These are phyloP conservation scores for Montifringilla adamsi DNA, from an alignment of 2,113 vertebrate species.

Conservation along the genomic window DNA sequence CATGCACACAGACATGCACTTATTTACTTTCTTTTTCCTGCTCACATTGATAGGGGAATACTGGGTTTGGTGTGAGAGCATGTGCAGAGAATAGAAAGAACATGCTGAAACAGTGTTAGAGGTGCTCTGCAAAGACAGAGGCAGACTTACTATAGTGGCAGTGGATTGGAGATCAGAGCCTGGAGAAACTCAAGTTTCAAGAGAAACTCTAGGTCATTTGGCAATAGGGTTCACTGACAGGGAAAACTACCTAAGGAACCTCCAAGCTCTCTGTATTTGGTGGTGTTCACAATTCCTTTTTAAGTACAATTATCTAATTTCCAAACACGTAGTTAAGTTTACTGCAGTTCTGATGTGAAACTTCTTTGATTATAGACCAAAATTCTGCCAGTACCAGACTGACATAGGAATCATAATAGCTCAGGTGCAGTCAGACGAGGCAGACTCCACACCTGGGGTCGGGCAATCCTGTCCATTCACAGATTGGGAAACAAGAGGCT, in stretches of 20 bases:
- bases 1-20: accelerated
- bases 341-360: not conserved
- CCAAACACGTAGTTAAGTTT: not conserved
- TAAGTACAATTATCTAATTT: not conserved
- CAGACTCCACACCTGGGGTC: not conserved
- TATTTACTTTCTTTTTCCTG: not conserved
- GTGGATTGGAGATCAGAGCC: not conserved
- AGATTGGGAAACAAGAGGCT: not conserved
- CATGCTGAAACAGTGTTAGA: not conserved
- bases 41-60: not conserved
- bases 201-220: not conserved
- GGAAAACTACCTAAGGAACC: not conserved
- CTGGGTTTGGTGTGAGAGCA: not conserved
- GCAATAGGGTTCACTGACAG: not conserved
- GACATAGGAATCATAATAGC: accelerated
- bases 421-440: not conserved
- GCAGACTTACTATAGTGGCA: not conserved
- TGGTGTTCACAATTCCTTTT: not conserved
- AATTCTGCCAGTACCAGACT: not conserved
- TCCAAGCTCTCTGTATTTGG: not conserved
- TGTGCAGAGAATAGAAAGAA: not conserved
- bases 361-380: not conserved
- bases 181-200: not conserved
- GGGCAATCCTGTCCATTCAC: not conserved
- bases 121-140: not conserved